Evolutionary conservation across 2,797 vertebrate genomes (phyloP).

Genomic region (Fundulus diaphanus): DNA sequence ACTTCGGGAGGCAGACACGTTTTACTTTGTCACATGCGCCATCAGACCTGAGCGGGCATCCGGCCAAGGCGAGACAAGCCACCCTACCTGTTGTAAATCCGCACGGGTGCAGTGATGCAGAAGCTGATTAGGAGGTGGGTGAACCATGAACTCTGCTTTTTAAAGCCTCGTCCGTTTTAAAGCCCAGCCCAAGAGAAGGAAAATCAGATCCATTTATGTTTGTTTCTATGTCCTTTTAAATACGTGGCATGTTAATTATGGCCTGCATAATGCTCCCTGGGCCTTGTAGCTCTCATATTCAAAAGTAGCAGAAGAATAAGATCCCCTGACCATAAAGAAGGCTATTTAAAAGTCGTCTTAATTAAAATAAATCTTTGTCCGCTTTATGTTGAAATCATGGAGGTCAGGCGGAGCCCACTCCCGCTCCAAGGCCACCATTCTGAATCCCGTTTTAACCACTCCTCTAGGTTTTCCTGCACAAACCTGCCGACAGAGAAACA

Average conservation of each 20-base stretch:
- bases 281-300: background rate
- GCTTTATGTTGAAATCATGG: background rate
- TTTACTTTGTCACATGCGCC: conserved; percentile 48
- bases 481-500: background rate
- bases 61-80: conserved; percentile 4
- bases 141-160: conserved; percentile 29
- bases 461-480: background rate
- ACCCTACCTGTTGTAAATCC: conserved; percentile 48
- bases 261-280: conserved; percentile 24
- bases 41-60: conserved; percentile 41
- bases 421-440: background rate
- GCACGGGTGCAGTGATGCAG: background rate
- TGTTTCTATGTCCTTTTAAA: conserved; percentile 18
- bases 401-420: background rate
- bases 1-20: conserved; percentile 12
- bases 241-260: conserved; percentile 27
- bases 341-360: background rate
- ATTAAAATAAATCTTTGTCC: background rate
- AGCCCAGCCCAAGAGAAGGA: background rate
- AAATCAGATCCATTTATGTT: background rate
- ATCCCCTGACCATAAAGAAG: conserved; percentile 8
- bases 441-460: background rate
- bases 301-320: conserved; percentile 29
- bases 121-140: conserved; percentile 30
- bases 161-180: background rate